Evolutionary conservation across 2,888 invertebrate species (phyloP).

Genomic region (Antheraea assamensis): DNA sequence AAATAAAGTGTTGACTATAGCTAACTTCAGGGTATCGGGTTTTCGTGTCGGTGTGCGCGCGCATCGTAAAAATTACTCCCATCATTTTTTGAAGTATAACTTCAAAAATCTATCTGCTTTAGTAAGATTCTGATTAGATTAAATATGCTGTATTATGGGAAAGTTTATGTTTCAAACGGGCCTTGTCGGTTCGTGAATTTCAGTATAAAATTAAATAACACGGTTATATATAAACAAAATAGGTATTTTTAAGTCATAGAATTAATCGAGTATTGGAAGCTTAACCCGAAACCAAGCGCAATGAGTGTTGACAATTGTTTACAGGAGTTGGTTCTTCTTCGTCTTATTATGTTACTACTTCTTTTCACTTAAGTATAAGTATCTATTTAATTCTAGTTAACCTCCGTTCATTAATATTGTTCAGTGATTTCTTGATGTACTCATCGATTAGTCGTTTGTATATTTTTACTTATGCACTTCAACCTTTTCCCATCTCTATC

Average conservation of each 20-base stretch:
- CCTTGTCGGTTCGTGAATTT: background rate
- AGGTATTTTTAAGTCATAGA: too few relatives aligned
- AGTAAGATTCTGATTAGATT: too few relatives aligned
- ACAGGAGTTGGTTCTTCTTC: background rate
- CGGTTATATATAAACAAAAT: too few relatives aligned
- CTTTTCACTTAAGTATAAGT: background rate
- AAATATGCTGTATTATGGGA: too few relatives aligned
- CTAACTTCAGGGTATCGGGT: too few relatives aligned
- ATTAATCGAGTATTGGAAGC: background rate
- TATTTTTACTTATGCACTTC: background rate
- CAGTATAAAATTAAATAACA: background rate
- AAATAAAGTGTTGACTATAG: too few relatives aligned
- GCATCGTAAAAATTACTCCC: too few relatives aligned
- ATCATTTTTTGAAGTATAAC: too few relatives aligned
- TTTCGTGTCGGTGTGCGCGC: too few relatives aligned
- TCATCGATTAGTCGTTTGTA: conserved; percentile 24
- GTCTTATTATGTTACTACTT: background rate
- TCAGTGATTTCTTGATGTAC: conserved; percentile 50
- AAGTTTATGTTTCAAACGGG: background rate
- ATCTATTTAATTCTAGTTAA: conserved; percentile 29
- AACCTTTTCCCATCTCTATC: background rate
- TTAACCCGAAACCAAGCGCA: background rate
- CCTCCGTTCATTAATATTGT: conserved; percentile 43
- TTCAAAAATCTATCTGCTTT: too few relatives aligned
- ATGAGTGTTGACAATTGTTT: background rate